A percentile compares a stretch with the other conserved stretches of the same genome.
These are phyloP conservation scores for Stenurella melanura DNA, from an alignment of 2,888 invertebrate genomes.

Conservation along the genomic window DNA sequence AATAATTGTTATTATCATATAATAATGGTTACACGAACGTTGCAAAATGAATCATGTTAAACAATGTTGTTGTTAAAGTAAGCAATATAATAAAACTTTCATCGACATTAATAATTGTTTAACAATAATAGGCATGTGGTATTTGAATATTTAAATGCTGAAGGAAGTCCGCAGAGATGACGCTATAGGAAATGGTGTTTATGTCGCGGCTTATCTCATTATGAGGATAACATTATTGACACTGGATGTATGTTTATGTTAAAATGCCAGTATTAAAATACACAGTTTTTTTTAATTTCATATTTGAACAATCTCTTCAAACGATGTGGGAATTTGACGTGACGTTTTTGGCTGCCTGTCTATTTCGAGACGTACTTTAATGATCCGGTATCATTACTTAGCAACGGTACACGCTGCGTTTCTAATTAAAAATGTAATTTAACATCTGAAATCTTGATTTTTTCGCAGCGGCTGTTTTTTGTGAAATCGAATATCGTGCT, in stretches of 20 bases:
- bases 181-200: conserved; percentile 43
- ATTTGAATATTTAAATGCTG: conserved; percentile 21
- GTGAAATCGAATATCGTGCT: no score
- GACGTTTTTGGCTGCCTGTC: not conserved
- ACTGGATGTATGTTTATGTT: conserved; percentile 29
- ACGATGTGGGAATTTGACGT: not conserved
- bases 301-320: conserved; percentile 6
- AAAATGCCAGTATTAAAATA: conserved; percentile 18
- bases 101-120: conserved; percentile 27
- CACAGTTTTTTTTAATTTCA: conserved; percentile 19
- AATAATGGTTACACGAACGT: conserved; percentile 6
- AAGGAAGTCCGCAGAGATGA: conserved; percentile 44
- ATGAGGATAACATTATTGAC: conserved; percentile 41
- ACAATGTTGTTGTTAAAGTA: conserved; percentile 7
- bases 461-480: no score
- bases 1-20: conserved; percentile 10
- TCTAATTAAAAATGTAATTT: not conserved
- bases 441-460: not conserved
- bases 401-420: not conserved
- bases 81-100: conserved; percentile 28
- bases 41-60: conserved; percentile 25
- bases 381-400: not conserved
- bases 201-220: conserved; percentile 34
- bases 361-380: not conserved
- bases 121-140: conserved; percentile 18